phyloP scores from a whole-genome alignment of 2,113 vertebrate species.

The Archocentrus centrarchus region DNA sequence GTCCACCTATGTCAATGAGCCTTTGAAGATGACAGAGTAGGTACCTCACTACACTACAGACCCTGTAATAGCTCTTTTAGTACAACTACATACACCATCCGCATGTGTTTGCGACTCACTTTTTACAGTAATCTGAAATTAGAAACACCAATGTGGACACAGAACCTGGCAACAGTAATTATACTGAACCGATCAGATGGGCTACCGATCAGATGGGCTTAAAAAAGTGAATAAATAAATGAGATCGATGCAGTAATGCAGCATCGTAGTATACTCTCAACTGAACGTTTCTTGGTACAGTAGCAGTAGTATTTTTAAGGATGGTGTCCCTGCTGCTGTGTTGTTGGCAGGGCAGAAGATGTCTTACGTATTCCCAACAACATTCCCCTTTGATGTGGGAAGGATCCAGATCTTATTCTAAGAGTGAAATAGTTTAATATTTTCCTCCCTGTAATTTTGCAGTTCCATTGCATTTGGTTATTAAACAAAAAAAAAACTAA shows the following conservation, averaged over 20 bases:
- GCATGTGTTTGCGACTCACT: not conserved
- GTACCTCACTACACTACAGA: conserved; percentile 42
- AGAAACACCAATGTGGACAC: rapidly evolving
- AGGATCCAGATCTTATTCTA: too few relatives aligned
- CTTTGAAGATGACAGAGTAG: conserved; percentile 87
- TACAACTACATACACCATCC: not conserved
- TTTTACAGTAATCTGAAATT: not conserved
- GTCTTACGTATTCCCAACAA: too few relatives aligned
- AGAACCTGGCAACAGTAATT: not conserved
- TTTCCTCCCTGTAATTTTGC: not conserved
- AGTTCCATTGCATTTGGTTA: not conserved
- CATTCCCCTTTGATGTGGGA: not conserved
- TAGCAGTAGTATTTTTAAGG: too few relatives aligned
- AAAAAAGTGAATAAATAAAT: not conserved
- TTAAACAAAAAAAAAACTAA: not conserved
- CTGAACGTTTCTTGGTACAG: not conserved
- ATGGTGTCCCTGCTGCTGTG: not conserved
- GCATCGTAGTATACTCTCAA: rapidly evolving
- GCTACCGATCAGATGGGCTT: not conserved
- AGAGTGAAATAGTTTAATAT: rapidly evolving
- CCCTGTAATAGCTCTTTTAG: not conserved
- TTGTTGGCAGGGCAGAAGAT: too few relatives aligned
- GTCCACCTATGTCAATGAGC: conserved; percentile 85
- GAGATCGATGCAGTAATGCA: rapidly evolving
- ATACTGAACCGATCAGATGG: not conserved